Evolutionary conservation across 1,140 invertebrate species (phyloP).

Genomic region (Neelides sp.): DNA sequence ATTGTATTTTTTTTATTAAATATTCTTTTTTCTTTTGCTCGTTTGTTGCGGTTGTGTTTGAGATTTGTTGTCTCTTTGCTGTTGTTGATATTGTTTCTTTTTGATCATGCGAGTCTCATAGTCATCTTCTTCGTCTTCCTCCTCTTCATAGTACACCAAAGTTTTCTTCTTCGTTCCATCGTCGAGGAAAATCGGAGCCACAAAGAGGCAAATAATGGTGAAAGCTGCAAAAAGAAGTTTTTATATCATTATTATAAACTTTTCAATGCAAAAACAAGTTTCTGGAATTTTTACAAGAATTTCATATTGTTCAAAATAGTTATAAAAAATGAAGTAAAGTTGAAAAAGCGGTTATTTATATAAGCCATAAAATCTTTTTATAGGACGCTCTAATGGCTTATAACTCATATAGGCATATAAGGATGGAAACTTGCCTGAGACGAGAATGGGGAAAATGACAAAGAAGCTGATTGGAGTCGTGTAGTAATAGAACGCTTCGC

Average conservation of each 20-base stretch:
- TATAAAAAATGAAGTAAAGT: too few relatives aligned
- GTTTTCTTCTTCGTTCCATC: conserved; percentile 18
- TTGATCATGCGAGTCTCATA: conserved; percentile 11
- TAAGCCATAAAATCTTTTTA: background rate
- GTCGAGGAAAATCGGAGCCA: conserved; percentile 29
- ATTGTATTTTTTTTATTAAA: too few relatives aligned
- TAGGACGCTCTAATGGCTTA: background rate
- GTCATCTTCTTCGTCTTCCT: conserved; percentile 23
- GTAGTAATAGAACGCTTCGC: conserved; percentile 31
- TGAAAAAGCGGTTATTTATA: background rate
- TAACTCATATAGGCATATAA: background rate
- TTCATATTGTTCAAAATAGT: too few relatives aligned
- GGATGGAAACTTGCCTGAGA: conserved; percentile 16
- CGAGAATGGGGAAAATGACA: conserved; percentile 25
- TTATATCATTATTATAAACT: too few relatives aligned
- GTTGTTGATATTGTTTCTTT: conserved; percentile 7
- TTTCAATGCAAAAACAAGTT: too few relatives aligned
- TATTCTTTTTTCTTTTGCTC: too few relatives aligned
- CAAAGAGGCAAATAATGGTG: conserved; percentile 27
- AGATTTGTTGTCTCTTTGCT: conserved; percentile 4
- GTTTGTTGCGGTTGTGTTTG: too few relatives aligned
- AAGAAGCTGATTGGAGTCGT: conserved; percentile 25
- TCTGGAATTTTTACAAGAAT: too few relatives aligned
- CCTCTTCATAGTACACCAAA: conserved; percentile 2
- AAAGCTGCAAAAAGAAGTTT: conserved; percentile 18